Evolutionary conservation across 2,888 invertebrate species (phyloP), one percentile per base, ranked within the genome.

Genomic region (Trachelus troglodyta): DNA sequence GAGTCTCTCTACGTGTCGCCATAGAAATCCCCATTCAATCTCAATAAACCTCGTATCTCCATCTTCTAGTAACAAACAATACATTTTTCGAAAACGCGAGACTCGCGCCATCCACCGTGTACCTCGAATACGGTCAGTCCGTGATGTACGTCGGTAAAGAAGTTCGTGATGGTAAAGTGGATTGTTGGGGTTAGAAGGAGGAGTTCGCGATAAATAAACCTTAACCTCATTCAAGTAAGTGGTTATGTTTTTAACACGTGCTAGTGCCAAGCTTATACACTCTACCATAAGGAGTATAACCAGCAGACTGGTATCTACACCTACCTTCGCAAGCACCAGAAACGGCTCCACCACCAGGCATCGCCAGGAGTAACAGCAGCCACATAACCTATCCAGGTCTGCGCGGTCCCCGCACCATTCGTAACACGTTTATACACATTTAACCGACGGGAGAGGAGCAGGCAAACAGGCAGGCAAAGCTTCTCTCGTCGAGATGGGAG

Each of bases 161-260:
- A 56, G 56, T 6, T 56, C 56, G 6, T 23, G 56, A 56, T 56
- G 56, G 56, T 56, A 56, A 56, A 56, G 56, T 56, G 23, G 56
- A 56, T 23, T 56, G 56, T 23, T 56, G 23, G 23, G 56, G 73
- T 40, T 75, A 34, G 78, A 31, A 71, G 83, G 83, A 82, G 83
- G 83, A 84, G 81, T 80, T 81, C 80, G 78, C 84, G 87, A 88
- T 88, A 88, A 88, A 88, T 88, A 88, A 88, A 87, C 82, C 83
- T 83, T 79, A 83, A 86, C 84, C 83, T 86, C 87, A 87, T 86
- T 87, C 82, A 84, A 88, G 88, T 88, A 89, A 89, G 89, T 89
- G 88, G 87, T 89, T 88, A 88, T 89, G 88, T 89, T 89, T 88
- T 89, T 89, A 89, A 88, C 89, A 89, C 89, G 88, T 89, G 89